Evolutionary conservation across 23 tunicate species (phyloP).

Genomic region (Trididemnum clinides): DNA sequence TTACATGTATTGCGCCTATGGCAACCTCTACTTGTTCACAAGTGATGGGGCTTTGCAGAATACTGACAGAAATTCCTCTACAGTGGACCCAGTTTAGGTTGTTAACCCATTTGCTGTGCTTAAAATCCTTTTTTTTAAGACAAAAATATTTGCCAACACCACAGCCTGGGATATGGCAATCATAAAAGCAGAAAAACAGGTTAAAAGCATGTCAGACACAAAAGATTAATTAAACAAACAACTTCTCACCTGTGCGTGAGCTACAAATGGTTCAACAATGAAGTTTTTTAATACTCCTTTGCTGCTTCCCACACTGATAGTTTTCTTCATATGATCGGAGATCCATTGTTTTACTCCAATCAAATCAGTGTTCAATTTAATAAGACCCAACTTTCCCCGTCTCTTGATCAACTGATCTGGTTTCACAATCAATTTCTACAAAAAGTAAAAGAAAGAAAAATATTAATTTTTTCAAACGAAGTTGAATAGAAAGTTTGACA

Average conservation of each 20-base stretch:
- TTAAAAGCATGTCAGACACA: not conserved
- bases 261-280: conserved; percentile 92
- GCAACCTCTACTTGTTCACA: no score
- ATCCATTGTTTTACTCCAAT: conserved; percentile 81
- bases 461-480: not conserved
- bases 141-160: no score
- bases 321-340: conserved; percentile 43
- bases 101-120: no score
- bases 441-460: not conserved
- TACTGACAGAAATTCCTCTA: no score
- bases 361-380: conserved; percentile 68
- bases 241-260: conserved; percentile 75
- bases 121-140: no score
- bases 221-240: not conserved
- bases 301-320: conserved; percentile 68
- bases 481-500: not conserved
- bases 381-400: conserved; percentile 95
- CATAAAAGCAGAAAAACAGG: not conserved
- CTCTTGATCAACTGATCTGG: conserved; percentile 99
- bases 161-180: no score
- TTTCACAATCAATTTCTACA: conserved; percentile 84
- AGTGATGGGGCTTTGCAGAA: no score
- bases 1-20: no score
- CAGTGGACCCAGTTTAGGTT: no score
- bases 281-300: conserved; percentile 85